Conservation (phyloP, 2,113 vertebrate species). For the Myiozetetes cayanensis region DNA sequence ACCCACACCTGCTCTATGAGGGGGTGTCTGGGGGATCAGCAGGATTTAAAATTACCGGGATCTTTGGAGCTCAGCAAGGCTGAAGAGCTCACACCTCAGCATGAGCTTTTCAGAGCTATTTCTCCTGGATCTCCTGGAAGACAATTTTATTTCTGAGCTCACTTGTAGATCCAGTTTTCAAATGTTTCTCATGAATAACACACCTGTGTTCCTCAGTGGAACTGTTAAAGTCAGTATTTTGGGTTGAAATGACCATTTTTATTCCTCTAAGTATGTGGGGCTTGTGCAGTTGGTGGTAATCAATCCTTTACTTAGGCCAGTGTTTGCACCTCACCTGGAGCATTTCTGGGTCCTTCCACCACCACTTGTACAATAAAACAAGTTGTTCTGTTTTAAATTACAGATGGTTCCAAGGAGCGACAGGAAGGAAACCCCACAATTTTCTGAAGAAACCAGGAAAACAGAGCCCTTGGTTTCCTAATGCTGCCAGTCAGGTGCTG, state of each 20-base stretch:
- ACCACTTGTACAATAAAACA: not conserved
- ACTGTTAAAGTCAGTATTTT: not conserved
- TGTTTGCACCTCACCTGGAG: not conserved
- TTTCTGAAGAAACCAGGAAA: not conserved
- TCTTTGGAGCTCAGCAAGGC: not conserved
- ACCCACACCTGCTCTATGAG: not conserved
- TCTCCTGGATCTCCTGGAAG: not conserved
- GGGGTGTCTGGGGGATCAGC: not conserved
- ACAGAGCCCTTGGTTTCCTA: not conserved
- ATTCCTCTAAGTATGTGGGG: not conserved
- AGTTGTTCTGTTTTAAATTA: not conserved
- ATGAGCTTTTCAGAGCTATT: not conserved
- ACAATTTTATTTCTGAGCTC: not conserved
- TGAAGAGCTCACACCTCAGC: not conserved
- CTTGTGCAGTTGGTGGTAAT: not conserved
- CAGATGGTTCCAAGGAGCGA: not conserved
- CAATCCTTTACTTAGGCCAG: not conserved
- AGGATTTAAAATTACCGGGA: not conserved
- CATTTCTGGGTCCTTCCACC: not conserved
- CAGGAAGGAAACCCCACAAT: not conserved
- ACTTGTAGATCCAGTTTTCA: not conserved
- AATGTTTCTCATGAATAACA: not conserved
- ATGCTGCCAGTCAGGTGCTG: fast-evolving
- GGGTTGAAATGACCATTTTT: not conserved
- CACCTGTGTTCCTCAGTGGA: not conserved